phyloP scores from a whole-genome alignment of 2,888 invertebrate species.

The Aquatica leii region DNA sequence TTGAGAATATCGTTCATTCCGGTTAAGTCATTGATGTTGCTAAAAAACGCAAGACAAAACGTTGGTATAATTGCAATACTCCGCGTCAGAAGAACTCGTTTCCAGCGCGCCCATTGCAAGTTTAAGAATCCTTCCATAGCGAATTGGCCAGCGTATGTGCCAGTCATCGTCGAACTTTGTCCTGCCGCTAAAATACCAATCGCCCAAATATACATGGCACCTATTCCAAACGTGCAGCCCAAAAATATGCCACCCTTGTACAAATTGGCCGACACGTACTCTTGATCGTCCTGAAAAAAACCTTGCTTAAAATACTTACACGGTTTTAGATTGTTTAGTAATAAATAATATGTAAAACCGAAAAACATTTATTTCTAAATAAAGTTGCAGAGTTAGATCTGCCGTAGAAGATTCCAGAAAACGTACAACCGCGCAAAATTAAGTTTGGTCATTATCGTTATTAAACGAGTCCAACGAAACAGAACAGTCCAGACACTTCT shows the following conservation, averaged over 20 bases:
- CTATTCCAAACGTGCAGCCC: constrained; percentile 78
- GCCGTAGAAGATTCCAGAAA: too few species aligned
- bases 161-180: constrained; percentile 86
- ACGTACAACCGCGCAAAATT: too few species aligned
- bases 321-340: too few species aligned
- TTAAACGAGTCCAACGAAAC: too few species aligned
- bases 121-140: constrained; percentile 90
- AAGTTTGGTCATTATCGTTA: too few species aligned
- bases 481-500: too few species aligned
- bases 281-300: constrained; percentile 58
- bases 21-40: constrained; percentile 73
- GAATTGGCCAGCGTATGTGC: constrained; percentile 87
- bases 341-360: too few species aligned
- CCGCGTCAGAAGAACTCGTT: constrained; percentile 83
- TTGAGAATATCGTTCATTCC: constrained; percentile 87
- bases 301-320: neutral
- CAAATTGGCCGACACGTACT: constrained; percentile 70
- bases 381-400: too few species aligned
- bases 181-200: constrained; percentile 84
- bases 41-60: constrained; percentile 74
- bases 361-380: too few species aligned
- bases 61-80: constrained; percentile 82
- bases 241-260: constrained; percentile 79
- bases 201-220: constrained; percentile 87
- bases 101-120: constrained; percentile 87